A percentile compares a stretch with the other conserved stretches of the same genome.
These are phyloP conservation scores for Phalloptychus januarius DNA, from an alignment of 2,797 vertebrate species.

Conservation along the genomic window DNA sequence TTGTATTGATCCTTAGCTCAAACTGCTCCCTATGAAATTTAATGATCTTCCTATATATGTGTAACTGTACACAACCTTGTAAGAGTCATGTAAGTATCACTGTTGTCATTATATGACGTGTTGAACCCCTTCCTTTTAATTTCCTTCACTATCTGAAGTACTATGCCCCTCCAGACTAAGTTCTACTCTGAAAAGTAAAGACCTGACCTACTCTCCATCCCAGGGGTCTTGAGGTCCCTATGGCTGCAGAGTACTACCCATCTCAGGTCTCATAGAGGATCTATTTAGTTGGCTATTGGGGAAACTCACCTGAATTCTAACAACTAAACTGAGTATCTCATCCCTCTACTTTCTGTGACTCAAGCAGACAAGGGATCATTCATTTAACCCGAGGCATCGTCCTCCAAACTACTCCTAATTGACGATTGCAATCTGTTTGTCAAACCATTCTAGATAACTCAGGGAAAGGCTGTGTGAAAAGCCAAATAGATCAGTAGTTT, in stretches of 20 bases:
- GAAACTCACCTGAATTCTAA: no score
- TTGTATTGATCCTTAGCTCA: not conserved
- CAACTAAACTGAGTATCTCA: no score
- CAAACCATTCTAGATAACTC: not conserved
- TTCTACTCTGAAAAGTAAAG: no score
- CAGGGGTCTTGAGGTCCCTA: no score
- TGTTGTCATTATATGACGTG: not conserved
- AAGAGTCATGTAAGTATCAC: not conserved
- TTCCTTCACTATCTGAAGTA: no score
- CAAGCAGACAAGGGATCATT: not conserved
- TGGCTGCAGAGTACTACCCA: no score
- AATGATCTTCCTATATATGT: not conserved
- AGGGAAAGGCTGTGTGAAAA: not conserved
- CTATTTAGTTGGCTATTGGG: no score
- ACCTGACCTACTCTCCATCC: no score
- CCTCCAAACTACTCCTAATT: not conserved
- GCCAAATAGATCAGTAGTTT: not conserved
- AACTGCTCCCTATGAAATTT: not conserved
- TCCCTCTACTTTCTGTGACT: no score
- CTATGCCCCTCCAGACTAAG: no score
- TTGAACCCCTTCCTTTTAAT: no score
- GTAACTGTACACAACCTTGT: not conserved
- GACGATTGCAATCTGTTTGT: not conserved
- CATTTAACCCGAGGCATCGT: not conserved
- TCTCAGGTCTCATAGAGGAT: no score